These are phyloP conservation scores for Tricholauxania praeusta DNA, from an alignment of 2,888 invertebrate species.

Conservation along the genomic window DNA sequence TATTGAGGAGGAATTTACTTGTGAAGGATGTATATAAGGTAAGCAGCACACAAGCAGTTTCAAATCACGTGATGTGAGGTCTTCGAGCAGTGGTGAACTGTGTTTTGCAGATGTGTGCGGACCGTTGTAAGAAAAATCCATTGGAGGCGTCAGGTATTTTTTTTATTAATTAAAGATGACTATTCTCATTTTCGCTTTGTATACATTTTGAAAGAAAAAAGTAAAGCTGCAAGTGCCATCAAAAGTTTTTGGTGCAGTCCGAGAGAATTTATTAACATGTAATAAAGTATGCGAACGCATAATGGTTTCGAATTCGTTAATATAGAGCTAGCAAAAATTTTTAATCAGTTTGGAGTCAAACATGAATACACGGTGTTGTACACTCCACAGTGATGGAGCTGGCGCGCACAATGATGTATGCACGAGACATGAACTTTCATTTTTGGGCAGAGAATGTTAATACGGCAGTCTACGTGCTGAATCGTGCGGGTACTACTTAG, in stretches of 20 bases:
- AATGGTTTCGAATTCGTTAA: conserved; percentile 51
- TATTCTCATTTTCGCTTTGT: conserved; percentile 38
- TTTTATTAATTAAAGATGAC: conserved; percentile 44
- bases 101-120: conserved; percentile 43
- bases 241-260: conserved; percentile 36
- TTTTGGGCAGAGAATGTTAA: conserved; percentile 63
- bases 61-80: conserved; percentile 27
- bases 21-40: conserved; percentile 38
- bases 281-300: conserved; percentile 49
- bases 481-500: too few species aligned
- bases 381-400: conserved; percentile 59
- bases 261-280: conserved; percentile 39
- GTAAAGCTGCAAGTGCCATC: background rate
- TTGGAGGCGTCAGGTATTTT: conserved; percentile 44
- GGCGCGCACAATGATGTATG: conserved; percentile 48
- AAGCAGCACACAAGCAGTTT: conserved; percentile 42
- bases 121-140: conserved; percentile 43
- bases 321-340: conserved; percentile 44
- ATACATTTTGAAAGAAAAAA: conserved; percentile 18
- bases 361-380: conserved; percentile 52
- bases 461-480: conserved; percentile 56
- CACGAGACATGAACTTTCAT: conserved; percentile 45
- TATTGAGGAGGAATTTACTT: conserved; percentile 34
- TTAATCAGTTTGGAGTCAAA: background rate
- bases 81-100: conserved; percentile 37